Evolutionary conservation across 2,113 vertebrate genomes (phyloP).

Genomic region (Leptosomus discolor): DNA sequence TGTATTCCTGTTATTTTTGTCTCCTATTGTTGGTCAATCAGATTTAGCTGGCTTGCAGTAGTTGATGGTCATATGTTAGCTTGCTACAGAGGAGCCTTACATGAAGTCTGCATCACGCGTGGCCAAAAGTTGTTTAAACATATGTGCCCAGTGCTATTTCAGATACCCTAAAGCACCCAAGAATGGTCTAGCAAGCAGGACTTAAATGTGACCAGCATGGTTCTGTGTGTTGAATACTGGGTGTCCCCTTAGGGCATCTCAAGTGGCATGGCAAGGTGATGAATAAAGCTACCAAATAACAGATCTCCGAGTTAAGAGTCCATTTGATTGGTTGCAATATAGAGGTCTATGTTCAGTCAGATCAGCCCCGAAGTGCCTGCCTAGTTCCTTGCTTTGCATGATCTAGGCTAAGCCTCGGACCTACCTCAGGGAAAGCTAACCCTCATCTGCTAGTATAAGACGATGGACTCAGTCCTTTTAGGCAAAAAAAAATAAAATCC

Average conservation of each 20-base stretch:
- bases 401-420: neutral
- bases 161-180: neutral
- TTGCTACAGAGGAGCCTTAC: neutral
- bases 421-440: neutral
- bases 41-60: neutral
- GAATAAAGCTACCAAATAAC: neutral
- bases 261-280: neutral
- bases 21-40: neutral
- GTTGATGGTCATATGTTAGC: neutral
- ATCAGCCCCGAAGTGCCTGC: neutral
- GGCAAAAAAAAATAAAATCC: neutral
- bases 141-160: neutral
- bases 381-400: neutral
- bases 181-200: neutral
- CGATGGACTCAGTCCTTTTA: neutral
- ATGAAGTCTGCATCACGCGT: neutral
- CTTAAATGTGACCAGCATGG: neutral
- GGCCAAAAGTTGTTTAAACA: neutral
- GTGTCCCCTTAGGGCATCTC: neutral
- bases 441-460: neutral
- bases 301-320: neutral
- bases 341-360: neutral
- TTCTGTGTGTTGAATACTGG: rapidly evolving
- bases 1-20: neutral
- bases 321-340: neutral